phyloP scores from a whole-genome alignment of 2,797 vertebrate species.

The Chlorospingus flavigularis region DNA sequence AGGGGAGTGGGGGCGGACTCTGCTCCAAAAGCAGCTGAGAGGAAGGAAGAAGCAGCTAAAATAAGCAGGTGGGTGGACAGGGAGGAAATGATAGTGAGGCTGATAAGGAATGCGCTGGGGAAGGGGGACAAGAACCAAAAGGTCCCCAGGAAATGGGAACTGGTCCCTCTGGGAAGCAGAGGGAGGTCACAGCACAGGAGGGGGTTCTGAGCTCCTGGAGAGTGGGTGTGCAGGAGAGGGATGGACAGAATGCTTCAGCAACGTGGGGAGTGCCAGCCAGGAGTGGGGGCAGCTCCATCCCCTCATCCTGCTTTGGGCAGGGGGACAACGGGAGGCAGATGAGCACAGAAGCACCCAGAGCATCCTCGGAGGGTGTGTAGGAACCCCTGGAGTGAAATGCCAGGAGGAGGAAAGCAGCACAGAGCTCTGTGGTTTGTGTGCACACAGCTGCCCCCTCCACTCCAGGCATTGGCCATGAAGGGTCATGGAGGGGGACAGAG shows the following conservation, averaged over 20 bases:
- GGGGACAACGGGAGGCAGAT: accelerated
- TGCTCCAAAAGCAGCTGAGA: slow-evolving; percentile 10
- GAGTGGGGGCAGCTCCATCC: accelerated
- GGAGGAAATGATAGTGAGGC: slow-evolving; percentile 18
- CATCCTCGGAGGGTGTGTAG: not conserved
- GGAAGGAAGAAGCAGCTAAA: slow-evolving; percentile 63
- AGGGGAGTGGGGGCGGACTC: not conserved
- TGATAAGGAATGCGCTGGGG: slow-evolving; percentile 18
- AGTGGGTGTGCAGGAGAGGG: not conserved
- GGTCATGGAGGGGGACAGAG: not conserved
- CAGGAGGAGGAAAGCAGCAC: not conserved
- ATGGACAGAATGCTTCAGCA: not conserved
- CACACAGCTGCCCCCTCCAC: not conserved
- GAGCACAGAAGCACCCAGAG: accelerated
- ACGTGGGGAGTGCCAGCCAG: not conserved
- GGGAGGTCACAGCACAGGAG: not conserved
- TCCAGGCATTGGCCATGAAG: not conserved
- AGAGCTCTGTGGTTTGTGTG: not conserved
- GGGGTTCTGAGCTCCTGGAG: accelerated
- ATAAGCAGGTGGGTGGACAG: slow-evolving; percentile 51
- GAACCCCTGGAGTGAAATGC: not conserved
- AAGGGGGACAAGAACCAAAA: not conserved
- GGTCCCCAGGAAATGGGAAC: slow-evolving; percentile 23
- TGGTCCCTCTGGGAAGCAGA: not conserved
- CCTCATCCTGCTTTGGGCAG: not conserved